Evolutionary conservation across 2,888 invertebrate genomes (phyloP), one percentile per base, ranked within the genome.

Genomic region (Germaria angustata): DNA sequence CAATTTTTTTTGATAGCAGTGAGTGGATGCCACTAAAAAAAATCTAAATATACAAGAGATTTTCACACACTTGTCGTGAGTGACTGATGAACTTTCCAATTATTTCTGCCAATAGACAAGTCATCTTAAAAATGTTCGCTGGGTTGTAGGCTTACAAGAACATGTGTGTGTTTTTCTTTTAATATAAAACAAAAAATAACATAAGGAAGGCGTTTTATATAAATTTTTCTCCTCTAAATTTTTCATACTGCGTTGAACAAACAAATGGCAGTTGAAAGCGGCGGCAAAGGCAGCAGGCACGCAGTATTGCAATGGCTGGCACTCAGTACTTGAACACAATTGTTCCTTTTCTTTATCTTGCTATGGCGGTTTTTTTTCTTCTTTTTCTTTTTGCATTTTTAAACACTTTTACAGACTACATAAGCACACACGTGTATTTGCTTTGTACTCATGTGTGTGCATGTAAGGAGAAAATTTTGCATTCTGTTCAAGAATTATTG

Each of bases 221-320:
- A 61, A 44, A 69, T 28, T 46, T 76, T 49, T 61, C 39, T 44
- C 39, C 13, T 46, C 22, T 39, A 65, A 53, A 41, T 46, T 49
- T 34, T 65, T 75, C 53, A 57, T 57, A 57, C 65, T 82, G 82
- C 82, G 79, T 76, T 82, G 46, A 82, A 53, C 71, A 82, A 82
- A 82, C 75, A 82, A 82, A 82, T 79, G 82, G 79, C 75, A 71
- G 82, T 71, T 78, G 73, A 39, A 65, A 72, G 57, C 78, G 32
- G 51, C 22, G 11, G 28, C 32, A 41, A 69, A 36, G 49, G 44
- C 51, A 57, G 80, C 80, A 81, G 72, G 68, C 77, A 73, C 72
- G 81, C 77, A 77, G 69, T 71, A 59, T 66, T 68, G 72, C 80
- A 80, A 75, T 80, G 69, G 75, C 80, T 68, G 63, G 71, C 55